Base-by-base conservation (phyloP, 2,888 invertebrate genomes). In the Smittia aterrima region DNA sequence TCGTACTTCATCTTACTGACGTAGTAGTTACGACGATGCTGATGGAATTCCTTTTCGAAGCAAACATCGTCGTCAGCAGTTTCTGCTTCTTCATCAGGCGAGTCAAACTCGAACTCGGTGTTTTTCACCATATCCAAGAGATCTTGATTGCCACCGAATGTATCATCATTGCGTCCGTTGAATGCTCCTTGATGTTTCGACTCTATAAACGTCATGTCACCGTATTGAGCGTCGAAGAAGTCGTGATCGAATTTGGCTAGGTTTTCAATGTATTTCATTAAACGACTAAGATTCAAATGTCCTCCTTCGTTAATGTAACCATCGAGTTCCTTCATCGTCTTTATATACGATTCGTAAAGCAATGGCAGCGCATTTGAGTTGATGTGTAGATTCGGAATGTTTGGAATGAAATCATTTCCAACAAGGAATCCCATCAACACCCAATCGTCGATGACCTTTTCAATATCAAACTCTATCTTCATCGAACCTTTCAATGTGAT, bases 321-420 rank as follows among this genome's bases (percentile, higher is more conserved):
- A 82, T 91, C 92, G 77, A 98, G 85, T 41, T 88, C 88, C 0
- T 96, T 96, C 78, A 97, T 85, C 41, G 96, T 89, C 66, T 89
- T 87, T 84, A 91, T 96, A 82, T 99, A 98, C 0, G 91, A 91
- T 78, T 88, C 87, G 83, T 96, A 98, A 53, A 99, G 85, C 76
- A 92, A 81, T 0, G 96, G 93, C 76, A 98, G 83, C 13, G 96
- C 95, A 79, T 95, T 95, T 79, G 92, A 91, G 77, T 89, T 89
- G 77, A 99, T 98, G 82, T 98, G 96, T 82, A 99, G 87, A 82
- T 96, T 91, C 1, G 98, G 98, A 77, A 98, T 85, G 85, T 97
- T 90, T 0, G 98, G 98, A 79, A 99, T 93, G 83, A 99, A 99
- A 83, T 99, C 98, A 81, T 99, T 99, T 76, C 98, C 98, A 11